Evolutionary conservation across 2,888 invertebrate genomes (phyloP).

Genomic region (Acronicta psi): DNA sequence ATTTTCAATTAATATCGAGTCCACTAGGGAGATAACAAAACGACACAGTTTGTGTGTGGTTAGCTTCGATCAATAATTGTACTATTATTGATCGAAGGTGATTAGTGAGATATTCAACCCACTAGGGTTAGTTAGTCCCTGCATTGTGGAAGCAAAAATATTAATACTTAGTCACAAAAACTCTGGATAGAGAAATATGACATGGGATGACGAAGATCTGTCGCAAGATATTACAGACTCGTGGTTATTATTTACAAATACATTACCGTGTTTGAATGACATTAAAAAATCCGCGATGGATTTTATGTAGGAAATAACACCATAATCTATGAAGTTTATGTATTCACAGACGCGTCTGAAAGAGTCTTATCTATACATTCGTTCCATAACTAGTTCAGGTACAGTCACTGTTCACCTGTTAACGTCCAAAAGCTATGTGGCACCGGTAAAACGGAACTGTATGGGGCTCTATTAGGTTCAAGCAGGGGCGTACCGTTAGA

Average conservation of each 20-base stretch:
- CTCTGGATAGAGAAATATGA: slow-evolving; percentile 48
- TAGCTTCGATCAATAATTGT: no score
- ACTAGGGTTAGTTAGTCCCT: slow-evolving; percentile 46
- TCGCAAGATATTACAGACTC: slow-evolving; percentile 20
- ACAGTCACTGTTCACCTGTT: slow-evolving; percentile 37
- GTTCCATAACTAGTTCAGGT: slow-evolving; percentile 20
- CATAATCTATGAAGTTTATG: slow-evolving; percentile 42
- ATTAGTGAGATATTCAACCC: slow-evolving; percentile 52
- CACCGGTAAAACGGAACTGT: slow-evolving; percentile 54
- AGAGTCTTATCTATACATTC: slow-evolving; percentile 48
- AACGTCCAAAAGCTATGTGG: slow-evolving; percentile 46
- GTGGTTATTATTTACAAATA: slow-evolving; percentile 14
- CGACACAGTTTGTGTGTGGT: slow-evolving; percentile 38
- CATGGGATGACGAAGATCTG: slow-evolving; percentile 54
- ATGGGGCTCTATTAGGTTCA: slow-evolving; percentile 49
- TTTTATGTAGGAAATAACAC: slow-evolving; percentile 17
- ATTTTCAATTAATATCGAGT: slow-evolving; percentile 41
- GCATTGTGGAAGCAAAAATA: slow-evolving; percentile 51
- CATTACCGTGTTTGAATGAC: slow-evolving; percentile 26
- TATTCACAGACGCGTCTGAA: slow-evolving; percentile 55
- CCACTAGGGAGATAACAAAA: slow-evolving; percentile 50
- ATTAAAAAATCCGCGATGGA: slow-evolving; percentile 48
- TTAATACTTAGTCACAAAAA: slow-evolving; percentile 47
- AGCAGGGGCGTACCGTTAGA: slow-evolving; percentile 12
- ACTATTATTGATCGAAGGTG: no score